Percentiles rank a stretch among this genome's conserved stretches.
phyloP scores from a whole-genome alignment of 2,888 invertebrate genomes.

The Aquatica leii region DNA sequence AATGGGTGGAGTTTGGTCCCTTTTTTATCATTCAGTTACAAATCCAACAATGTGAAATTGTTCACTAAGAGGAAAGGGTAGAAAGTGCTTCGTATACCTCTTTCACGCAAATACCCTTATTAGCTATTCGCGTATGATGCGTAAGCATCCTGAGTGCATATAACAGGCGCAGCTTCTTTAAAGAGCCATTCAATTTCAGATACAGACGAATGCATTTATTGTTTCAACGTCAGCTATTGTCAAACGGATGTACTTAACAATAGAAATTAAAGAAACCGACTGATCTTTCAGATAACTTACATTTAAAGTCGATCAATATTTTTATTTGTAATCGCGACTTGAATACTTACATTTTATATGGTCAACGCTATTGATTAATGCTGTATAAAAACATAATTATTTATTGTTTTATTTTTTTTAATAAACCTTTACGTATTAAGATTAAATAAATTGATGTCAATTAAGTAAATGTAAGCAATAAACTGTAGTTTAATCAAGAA shows the following conservation, averaged over 20 bases:
- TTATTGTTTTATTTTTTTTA: too few species aligned
- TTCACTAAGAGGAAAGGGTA: conserved; percentile 25
- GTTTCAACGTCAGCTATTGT: conserved; percentile 24
- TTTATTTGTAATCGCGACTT: too few species aligned
- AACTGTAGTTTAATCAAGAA: too few species aligned
- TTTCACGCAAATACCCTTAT: conserved; percentile 30
- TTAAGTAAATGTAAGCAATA: too few species aligned
- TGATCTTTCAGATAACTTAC: background rate
- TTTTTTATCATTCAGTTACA: conserved; percentile 37
- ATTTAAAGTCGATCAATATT: too few species aligned
- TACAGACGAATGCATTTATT: conserved; percentile 18
- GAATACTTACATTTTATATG: too few species aligned
- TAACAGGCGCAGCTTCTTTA: conserved; percentile 6
- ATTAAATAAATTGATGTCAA: too few species aligned
- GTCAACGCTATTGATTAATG: too few species aligned
- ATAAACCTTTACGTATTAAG: too few species aligned
- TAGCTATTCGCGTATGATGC: conserved; percentile 22
- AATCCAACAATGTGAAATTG: conserved; percentile 37
- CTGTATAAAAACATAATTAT: too few species aligned
- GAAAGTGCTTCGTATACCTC: conserved; percentile 29
- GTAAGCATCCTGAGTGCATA: conserved; percentile 22
- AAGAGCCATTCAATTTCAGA: conserved; percentile 15
- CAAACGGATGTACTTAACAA: conserved; percentile 27
- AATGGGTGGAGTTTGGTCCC: conserved; percentile 52
- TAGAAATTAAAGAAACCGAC: conserved; percentile 11